These are phyloP conservation scores for Temnopleurus reevesii DNA, from an alignment of 53 echinoderm and acorn worm species.

Conservation along the genomic window DNA sequence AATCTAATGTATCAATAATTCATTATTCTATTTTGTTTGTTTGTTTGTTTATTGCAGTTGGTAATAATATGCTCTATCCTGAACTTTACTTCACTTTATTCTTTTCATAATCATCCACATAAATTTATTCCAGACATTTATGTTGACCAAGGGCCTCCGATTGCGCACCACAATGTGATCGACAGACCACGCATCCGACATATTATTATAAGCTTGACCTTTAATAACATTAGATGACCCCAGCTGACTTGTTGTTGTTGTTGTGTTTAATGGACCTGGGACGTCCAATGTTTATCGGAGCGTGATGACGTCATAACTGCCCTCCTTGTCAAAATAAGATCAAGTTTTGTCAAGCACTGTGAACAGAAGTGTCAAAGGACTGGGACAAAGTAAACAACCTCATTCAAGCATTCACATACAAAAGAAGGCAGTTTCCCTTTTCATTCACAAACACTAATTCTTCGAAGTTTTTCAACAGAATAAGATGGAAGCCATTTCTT, in stretches of 20 bases:
- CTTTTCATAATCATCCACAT: too few species aligned
- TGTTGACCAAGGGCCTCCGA: too few species aligned
- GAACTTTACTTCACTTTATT: too few species aligned
- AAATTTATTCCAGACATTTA: too few species aligned
- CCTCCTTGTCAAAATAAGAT: constrained; percentile 9
- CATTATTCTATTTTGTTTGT: too few species aligned
- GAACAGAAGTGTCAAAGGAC: background rate
- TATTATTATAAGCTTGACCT: constrained; percentile 3
- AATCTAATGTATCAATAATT: too few species aligned
- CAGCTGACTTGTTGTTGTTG: background rate
- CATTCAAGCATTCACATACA: background rate
- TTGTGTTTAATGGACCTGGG: background rate
- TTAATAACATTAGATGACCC: constrained; percentile 11
- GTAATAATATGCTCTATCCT: too few species aligned
- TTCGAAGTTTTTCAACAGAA: too few species aligned
- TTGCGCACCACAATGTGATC: too few species aligned
- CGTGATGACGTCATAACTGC: background rate
- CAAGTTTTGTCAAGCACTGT: background rate
- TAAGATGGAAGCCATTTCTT: too few species aligned
- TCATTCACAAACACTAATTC: background rate
- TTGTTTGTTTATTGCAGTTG: too few species aligned
- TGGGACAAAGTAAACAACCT: background rate
- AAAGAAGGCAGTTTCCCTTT: background rate
- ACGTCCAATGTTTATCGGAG: background rate
- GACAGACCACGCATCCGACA: too few species aligned